These are phyloP conservation scores for Monomorium pharaonis DNA, from an alignment of 1,140 invertebrate species.

Conservation along the genomic window DNA sequence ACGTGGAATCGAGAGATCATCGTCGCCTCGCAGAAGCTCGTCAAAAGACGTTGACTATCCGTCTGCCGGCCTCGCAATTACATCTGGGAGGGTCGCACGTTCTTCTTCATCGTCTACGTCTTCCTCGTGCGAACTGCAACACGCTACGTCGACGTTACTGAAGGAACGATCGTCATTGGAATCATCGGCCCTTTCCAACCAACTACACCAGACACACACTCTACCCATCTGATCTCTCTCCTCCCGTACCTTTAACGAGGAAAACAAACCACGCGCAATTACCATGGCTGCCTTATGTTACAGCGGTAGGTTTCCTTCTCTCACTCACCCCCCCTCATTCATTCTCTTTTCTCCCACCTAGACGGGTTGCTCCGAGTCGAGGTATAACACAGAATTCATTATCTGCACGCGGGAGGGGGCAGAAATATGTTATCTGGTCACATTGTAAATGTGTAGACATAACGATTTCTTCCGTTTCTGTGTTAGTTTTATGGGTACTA, in stretches of 20 bases:
- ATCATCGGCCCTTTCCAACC: constrained; percentile 6
- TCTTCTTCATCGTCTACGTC: neutral
- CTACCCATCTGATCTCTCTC: neutral
- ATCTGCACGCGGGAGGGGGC: neutral
- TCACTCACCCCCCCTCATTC: constrained; percentile 1
- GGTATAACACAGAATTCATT: constrained; percentile 1
- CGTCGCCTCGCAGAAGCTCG: constrained; percentile 95
- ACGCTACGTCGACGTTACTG: constrained; percentile 1
- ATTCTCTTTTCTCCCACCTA: neutral
- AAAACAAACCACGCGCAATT: constrained; percentile 48
- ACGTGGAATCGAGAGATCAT: constrained; percentile 96
- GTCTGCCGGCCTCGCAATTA: neutral
- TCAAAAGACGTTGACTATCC: constrained; percentile 92
- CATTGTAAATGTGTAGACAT: constrained; percentile 1
- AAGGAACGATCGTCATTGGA: constrained; percentile 44
- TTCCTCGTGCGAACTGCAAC: neutral
- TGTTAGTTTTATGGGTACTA: neutral
- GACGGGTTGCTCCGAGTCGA: neutral
- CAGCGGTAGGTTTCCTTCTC: constrained; percentile 76
- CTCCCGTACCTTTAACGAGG: constrained; percentile 37
- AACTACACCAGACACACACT: constrained; percentile 27
- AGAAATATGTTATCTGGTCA: constrained; percentile 18
- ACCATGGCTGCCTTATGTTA: constrained; percentile 81
- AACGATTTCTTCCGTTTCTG: neutral
- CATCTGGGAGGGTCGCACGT: constrained; percentile 9